Conservation (phyloP, 2,888 invertebrate species). For the Nomada hirtipes region DNA sequence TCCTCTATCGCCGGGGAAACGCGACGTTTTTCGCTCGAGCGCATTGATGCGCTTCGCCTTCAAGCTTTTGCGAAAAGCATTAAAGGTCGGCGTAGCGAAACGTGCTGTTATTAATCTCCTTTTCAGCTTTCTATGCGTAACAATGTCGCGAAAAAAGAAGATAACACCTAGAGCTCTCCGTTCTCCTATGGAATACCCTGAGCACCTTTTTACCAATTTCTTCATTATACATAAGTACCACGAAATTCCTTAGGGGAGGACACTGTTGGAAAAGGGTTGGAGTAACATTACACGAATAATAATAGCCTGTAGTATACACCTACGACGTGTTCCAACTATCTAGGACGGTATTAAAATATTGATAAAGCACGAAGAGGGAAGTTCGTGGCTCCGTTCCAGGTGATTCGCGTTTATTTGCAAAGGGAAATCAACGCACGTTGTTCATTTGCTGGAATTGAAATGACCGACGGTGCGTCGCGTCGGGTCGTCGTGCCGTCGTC, state of each 20-base stretch:
- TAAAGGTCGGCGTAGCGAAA: slow-evolving; percentile 16
- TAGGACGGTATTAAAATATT: too few relatives aligned
- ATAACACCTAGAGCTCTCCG: slow-evolving; percentile 1
- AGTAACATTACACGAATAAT: too few relatives aligned
- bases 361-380: too few relatives aligned
- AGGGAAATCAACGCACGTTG: slow-evolving; percentile 32
- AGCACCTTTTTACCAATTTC: slow-evolving; percentile 10
- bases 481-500: slow-evolving; percentile 27
- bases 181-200: slow-evolving; percentile 36
- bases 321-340: too few relatives aligned
- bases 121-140: background rate
- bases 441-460: slow-evolving; percentile 65
- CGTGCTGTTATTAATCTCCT: slow-evolving; percentile 31
- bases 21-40: slow-evolving; percentile 10
- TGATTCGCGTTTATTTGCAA: slow-evolving; percentile 4
- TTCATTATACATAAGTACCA: background rate
- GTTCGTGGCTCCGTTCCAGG: background rate
- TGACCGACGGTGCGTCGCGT: slow-evolving; percentile 27
- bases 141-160: background rate
- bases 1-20: background rate
- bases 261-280: too few relatives aligned
- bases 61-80: slow-evolving; percentile 19
- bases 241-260: too few relatives aligned
- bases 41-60: slow-evolving; percentile 1
- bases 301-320: too few relatives aligned